phyloP scores from a whole-genome alignment of 2,797 vertebrate species.

The Pagetopsis macropterus region DNA sequence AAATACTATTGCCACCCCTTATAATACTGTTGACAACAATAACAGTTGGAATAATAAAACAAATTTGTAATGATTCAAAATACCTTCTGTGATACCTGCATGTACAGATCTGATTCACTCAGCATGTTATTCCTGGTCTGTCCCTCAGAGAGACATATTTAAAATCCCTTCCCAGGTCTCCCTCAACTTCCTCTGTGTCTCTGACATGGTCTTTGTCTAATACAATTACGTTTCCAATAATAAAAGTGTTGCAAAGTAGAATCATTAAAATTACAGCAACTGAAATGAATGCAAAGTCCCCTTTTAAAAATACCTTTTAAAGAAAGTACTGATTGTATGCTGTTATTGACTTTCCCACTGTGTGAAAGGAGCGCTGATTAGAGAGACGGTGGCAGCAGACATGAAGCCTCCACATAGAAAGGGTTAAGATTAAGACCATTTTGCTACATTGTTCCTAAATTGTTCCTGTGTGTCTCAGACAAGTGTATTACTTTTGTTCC shows the following conservation, averaged over 20 bases:
- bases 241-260: conserved; percentile 95
- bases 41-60: neutral
- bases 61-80: conserved; percentile 23
- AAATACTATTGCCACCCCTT: neutral
- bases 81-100: conserved; percentile 65
- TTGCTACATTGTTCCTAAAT: conserved; percentile 72
- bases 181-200: conserved; percentile 89
- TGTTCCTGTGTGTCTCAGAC: conserved; percentile 54
- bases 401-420: conserved; percentile 58
- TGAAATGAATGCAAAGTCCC: conserved; percentile 89
- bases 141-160: conserved; percentile 85
- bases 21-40: neutral
- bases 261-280: conserved; percentile 93
- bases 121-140: conserved; percentile 81
- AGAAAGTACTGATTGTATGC: conserved; percentile 86
- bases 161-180: conserved; percentile 89
- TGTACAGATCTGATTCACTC: conserved; percentile 61
- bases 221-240: conserved; percentile 77
- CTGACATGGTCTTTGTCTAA: conserved; percentile 95
- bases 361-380: conserved; percentile 88
- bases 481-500: conserved; percentile 66
- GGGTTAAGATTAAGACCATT: conserved; percentile 78
- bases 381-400: conserved; percentile 62
- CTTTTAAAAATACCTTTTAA: conserved; percentile 79
- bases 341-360: conserved; percentile 90